A percentile compares a stretch with the other conserved stretches of the same genome.
phyloP scores from a whole-genome alignment of 2,888 invertebrate species.

The Epistrophella euchroma region DNA sequence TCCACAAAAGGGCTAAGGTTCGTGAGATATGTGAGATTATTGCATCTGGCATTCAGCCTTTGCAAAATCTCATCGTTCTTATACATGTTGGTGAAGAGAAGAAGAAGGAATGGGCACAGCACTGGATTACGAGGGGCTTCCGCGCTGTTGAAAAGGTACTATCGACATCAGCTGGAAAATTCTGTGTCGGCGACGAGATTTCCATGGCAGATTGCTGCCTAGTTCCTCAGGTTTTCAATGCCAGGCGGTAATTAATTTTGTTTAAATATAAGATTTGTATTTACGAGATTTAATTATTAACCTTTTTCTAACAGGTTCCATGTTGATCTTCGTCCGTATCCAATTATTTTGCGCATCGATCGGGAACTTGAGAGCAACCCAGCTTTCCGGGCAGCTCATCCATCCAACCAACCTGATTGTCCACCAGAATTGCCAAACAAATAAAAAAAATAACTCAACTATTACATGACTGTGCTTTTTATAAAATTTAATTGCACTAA shows the following conservation, averaged over 20 bases:
- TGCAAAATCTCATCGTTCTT: slow-evolving; percentile 96
- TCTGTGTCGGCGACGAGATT: slow-evolving; percentile 96
- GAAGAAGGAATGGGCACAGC: slow-evolving; percentile 96
- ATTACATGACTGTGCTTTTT: slow-evolving; percentile 31
- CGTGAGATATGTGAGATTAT: slow-evolving; percentile 96
- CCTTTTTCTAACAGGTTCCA: slow-evolving; percentile 88
- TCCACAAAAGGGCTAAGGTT: slow-evolving; percentile 94
- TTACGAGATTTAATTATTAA: neutral
- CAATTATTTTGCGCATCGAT: slow-evolving; percentile 94
- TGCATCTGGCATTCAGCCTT: slow-evolving; percentile 96
- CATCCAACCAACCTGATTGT: slow-evolving; percentile 96
- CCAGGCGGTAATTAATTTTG: slow-evolving; percentile 88
- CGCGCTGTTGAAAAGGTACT: slow-evolving; percentile 94
- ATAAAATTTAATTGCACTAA: slow-evolving; percentile 63
- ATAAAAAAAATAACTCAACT: slow-evolving; percentile 76
- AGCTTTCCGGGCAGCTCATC: slow-evolving; percentile 95
- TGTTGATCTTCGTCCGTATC: slow-evolving; percentile 95
- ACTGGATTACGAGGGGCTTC: slow-evolving; percentile 96
- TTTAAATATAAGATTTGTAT: neutral
- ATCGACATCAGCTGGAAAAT: slow-evolving; percentile 93
- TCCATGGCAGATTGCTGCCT: slow-evolving; percentile 97
- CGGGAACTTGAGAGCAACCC: slow-evolving; percentile 94
- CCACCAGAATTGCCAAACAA: slow-evolving; percentile 94
- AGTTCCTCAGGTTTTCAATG: slow-evolving; percentile 98
- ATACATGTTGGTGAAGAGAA: slow-evolving; percentile 95